Evolutionary conservation across 2,888 invertebrate species (phyloP).

Genomic region (Cacoxenus indagator): DNA sequence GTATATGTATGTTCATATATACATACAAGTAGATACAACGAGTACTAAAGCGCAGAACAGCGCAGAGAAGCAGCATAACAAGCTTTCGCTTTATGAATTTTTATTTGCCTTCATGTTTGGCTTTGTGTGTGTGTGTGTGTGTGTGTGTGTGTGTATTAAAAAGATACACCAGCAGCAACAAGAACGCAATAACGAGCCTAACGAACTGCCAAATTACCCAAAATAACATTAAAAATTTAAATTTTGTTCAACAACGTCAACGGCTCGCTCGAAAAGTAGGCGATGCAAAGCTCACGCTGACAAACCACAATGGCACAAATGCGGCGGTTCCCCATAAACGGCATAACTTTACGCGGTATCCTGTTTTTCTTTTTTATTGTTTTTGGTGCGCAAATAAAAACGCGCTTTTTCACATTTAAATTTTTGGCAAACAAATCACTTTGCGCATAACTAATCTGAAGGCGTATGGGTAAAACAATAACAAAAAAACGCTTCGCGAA

Average conservation of each 20-base stretch:
- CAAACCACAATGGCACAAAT: conserved; percentile 20
- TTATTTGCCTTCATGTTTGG: not conserved
- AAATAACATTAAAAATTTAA: conserved; percentile 64
- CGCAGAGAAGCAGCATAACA: conserved; percentile 10
- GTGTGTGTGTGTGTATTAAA: conserved; percentile 31
- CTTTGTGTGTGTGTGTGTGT: not conserved
- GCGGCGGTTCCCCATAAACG: conserved; percentile 20
- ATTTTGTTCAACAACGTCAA: conserved; percentile 41
- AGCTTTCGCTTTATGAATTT: not conserved
- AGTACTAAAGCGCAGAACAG: too few species aligned
- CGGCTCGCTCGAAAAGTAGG: conserved; percentile 51
- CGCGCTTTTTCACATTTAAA: conserved; percentile 16
- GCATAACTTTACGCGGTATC: conserved; percentile 1
- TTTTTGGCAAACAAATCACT: conserved; percentile 44
- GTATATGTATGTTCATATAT: conserved; percentile 24
- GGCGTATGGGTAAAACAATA: not conserved
- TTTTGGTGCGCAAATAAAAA: conserved; percentile 1
- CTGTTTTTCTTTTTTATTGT: not conserved
- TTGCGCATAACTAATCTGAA: conserved; percentile 33
- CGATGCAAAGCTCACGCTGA: conserved; percentile 23
- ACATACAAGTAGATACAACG: too few species aligned
- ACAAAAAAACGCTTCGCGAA: too few species aligned
- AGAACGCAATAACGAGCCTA: conserved; percentile 48
- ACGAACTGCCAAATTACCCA: conserved; percentile 65
- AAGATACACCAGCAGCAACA: conserved; percentile 15